Percentiles rank a stretch among this genome's conserved stretches.
These are phyloP conservation scores for Benitochromis conjunctus DNA, from an alignment of 2,113 vertebrate species.

Conservation along the genomic window DNA sequence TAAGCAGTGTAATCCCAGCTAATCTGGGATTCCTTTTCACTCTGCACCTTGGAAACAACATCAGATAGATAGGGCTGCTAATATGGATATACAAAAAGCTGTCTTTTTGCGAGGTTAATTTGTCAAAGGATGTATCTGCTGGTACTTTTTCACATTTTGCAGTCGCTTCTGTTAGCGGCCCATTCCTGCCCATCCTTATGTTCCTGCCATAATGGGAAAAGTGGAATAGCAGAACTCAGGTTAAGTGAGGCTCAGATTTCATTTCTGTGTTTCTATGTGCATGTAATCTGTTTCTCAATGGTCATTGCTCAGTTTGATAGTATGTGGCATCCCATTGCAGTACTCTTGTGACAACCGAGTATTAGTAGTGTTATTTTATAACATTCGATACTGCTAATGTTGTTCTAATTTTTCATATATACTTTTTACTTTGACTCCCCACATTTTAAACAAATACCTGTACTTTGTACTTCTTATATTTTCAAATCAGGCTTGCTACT, in stretches of 20 bases:
- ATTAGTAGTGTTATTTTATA: background rate
- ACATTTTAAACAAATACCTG: no score
- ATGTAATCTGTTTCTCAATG: background rate
- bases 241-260: slow-evolving; percentile 43
- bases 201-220: slow-evolving; percentile 75
- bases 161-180: slow-evolving; percentile 51
- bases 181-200: slow-evolving; percentile 80
- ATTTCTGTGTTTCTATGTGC: background rate
- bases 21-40: slow-evolving; percentile 62
- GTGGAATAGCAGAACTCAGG: slow-evolving; percentile 77
- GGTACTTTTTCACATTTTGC: slow-evolving; percentile 60
- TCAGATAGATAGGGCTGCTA: slow-evolving; percentile 16
- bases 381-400: background rate
- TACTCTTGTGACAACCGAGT: background rate
- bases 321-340: background rate
- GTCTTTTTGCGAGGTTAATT: background rate
- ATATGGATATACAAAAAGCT: slow-evolving; percentile 5
- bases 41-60: background rate
- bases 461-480: no score
- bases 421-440: no score
- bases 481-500: no score
- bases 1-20: slow-evolving; percentile 60
- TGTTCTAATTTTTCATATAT: background rate
- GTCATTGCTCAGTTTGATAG: background rate
- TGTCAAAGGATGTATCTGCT: slow-evolving; percentile 76